Conservation (phyloP, 2,797 vertebrate species). For the Melanitta fusca region DNA sequence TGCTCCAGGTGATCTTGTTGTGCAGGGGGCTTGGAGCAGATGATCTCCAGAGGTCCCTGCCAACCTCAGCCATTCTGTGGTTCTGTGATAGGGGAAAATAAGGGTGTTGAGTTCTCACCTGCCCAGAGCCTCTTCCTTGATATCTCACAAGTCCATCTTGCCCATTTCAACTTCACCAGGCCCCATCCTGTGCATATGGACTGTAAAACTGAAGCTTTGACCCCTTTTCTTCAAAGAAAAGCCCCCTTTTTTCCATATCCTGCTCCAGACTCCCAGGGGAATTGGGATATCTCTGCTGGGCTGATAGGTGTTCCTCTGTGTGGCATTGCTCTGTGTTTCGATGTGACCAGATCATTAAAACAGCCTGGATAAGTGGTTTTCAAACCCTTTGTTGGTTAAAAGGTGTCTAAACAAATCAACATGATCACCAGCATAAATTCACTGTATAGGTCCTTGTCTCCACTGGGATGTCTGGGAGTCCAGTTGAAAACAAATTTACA, state of each 20-base stretch:
- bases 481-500: accelerated
- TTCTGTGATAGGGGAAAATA: neutral
- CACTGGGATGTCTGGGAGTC: neutral
- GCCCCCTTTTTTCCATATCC: neutral
- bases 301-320: too few species aligned
- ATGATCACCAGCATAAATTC: neutral
- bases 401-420: neutral
- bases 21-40: too few species aligned
- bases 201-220: neutral
- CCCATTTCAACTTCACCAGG: neutral
- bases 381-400: neutral
- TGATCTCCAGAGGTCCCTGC: too few species aligned
- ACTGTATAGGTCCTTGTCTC: neutral
- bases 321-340: neutral
- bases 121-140: neutral
- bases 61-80: too few species aligned
- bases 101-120: neutral
- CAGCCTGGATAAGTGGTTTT: neutral
- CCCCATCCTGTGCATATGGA: neutral
- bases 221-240: neutral
- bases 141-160: neutral
- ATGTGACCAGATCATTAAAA: neutral
- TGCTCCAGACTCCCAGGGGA: neutral
- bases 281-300: neutral
- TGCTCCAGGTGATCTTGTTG: too few species aligned